Evolutionary conservation across 2,113 vertebrate genomes (phyloP).

Genomic region (Orcinus orca): DNA sequence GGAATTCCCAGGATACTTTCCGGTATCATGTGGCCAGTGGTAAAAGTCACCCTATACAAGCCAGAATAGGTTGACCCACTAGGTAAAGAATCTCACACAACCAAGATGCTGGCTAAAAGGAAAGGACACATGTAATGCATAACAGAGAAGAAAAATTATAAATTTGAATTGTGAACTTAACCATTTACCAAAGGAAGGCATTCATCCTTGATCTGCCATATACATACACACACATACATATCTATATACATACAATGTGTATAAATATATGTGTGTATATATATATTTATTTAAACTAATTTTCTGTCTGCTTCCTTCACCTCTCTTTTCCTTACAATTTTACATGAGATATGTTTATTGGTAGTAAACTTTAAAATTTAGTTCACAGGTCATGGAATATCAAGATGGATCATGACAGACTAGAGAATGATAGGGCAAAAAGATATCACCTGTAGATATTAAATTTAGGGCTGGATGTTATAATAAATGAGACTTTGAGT

Average conservation of each 20-base stretch:
- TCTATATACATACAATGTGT: neutral
- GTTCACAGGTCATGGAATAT: neutral
- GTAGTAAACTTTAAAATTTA: neutral
- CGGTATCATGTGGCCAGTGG: neutral
- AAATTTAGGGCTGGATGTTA: neutral
- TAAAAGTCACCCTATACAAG: neutral
- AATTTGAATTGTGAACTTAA: neutral
- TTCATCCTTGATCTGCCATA: neutral
- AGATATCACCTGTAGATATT: neutral
- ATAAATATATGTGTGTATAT: neutral
- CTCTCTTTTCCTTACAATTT: neutral
- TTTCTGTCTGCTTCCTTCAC: neutral
- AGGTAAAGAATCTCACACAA: neutral
- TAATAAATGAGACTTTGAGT: neutral
- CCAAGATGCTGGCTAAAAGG: neutral
- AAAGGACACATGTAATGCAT: neutral
- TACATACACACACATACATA: neutral
- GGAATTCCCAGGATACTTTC: neutral
- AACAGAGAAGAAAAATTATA: neutral
- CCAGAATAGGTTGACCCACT: neutral
- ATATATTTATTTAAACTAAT: neutral
- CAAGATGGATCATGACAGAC: neutral
- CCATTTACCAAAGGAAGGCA: neutral
- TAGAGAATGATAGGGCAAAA: neutral
- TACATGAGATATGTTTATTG: neutral